Evolutionary conservation across 2,888 invertebrate species (phyloP), one percentile per base, ranked within the genome.

Genomic region (Acrobasis repandana): DNA sequence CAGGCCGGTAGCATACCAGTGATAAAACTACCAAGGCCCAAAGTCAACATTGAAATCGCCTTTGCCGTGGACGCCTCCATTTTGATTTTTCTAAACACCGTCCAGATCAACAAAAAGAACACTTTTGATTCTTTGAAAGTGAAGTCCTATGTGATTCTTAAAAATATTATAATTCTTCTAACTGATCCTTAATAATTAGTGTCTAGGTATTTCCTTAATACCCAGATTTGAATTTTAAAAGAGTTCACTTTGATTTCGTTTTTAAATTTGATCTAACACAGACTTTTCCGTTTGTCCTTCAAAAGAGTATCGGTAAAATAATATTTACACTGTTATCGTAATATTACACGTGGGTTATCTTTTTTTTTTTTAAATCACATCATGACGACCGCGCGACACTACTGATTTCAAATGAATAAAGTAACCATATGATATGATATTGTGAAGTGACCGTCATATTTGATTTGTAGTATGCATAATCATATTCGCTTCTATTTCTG

Each of bases 1-100:
- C 93, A 93, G 0, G 94, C 93, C 2, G 97, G 97, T 0, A 95
- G 71, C 80, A 96, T 89, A 0, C 97, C 97, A 0, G 94, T 87
- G 0, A 95, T 52, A 59, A 96, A 93, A 64, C 96, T 96, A 0
- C 96, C 95, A 0, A 95, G 66, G 0, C 96, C 95, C 59, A 97
- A 86, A 0, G 93, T 82, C 16, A 94, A 68, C 90, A 96, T 94
- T 0, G 96, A 93, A 48, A 95, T 78, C 16, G 95, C 81, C 85
- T 96, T 96, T 11, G 95, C 93, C 64, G 93, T 90, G 0, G 85
- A 79, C 61, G 86, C 74, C 46, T 93, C 88, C 93, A 94, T 94
- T 69, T 60, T 65, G 15, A 14, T 3, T 20, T 20, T 56, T 56
- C 9, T 63, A 38, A 33, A 56, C 49, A 61, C 60, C 34, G 9